Base-by-base conservation (phyloP, 1,140 invertebrate genomes). In the Paraescarpia echinospica region DNA sequence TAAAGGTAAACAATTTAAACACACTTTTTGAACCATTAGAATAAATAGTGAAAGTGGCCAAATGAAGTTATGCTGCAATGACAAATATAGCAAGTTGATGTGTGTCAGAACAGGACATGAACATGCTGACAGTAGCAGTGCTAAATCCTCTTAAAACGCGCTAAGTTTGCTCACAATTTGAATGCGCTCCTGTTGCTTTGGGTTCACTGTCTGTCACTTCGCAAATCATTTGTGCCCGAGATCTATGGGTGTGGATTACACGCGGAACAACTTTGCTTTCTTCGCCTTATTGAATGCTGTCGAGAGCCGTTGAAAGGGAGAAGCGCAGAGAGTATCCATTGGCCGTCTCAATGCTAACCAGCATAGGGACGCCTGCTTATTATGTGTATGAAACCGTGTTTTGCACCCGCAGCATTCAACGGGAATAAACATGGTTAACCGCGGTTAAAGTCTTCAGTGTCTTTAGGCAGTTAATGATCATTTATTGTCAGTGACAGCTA, bases 401-500 rank as follows among this genome's bases (percentile, higher is more conserved):
- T 77, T 77, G 59, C 59, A 77, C 59, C 59, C 59, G 27, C 59
- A 77, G 59, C 27, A 77, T 77, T 77, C 59, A 77, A 0, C 59
- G 59, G 59, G 59, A 77, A 77, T 77, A 77, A 77, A 77, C 59
- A 77, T 18, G 59, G 59, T 77, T 27, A 18, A 77, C 18, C 59
- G 22, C 22, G 59, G 59, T 27, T 77, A 18, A 77, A 77, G 59
- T 77, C 59, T 77, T 77, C 4, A 77, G 59, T 77, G 59, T 77
- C 59, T 77, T 77, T 77, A 77, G 59, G 27, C 59, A 31, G 59
- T 77, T 77, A 77, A 77, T 77, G 59, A 77, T 77, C 59, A 31
- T 77, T 77, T 77, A 77, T 77, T 77, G 59, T 77, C 59, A 77
- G 59, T 77, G 59, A 77, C 59, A 77, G 59, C 59, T 27, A 77